These are phyloP conservation scores for Buathra laborator DNA, from an alignment of 2,888 invertebrate species.

Conservation along the genomic window DNA sequence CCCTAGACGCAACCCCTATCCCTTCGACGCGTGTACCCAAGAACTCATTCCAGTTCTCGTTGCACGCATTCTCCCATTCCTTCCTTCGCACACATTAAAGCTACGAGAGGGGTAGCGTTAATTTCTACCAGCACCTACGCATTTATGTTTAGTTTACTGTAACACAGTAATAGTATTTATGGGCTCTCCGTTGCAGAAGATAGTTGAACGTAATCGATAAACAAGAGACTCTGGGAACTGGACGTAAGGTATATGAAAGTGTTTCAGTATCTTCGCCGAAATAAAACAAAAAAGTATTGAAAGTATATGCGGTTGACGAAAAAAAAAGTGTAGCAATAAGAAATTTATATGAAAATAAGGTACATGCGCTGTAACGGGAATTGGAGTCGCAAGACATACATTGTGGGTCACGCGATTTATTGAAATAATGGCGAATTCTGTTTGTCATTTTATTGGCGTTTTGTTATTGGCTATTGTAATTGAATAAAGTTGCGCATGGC, in stretches of 20 bases:
- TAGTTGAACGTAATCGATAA: neutral
- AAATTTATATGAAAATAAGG: no score
- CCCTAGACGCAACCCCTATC: constrained; percentile 15
- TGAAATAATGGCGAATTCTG: no score
- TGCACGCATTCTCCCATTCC: constrained; percentile 24
- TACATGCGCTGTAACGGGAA: no score
- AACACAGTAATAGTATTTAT: neutral
- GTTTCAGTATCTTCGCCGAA: neutral
- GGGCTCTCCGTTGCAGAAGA: neutral
- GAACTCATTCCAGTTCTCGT: neutral
- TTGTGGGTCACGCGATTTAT: no score
- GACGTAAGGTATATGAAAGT: neutral
- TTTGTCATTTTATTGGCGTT: no score
- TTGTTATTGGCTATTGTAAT: no score
- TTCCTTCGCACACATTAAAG: constrained; percentile 7
- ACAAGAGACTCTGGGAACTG: neutral
- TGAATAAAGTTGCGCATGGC: no score
- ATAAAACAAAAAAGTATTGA: neutral
- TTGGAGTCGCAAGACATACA: no score
- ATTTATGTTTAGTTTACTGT: neutral
- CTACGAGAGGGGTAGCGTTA: constrained; percentile 10
- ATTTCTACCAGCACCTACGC: constrained; percentile 10
- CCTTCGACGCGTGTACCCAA: constrained; percentile 11
- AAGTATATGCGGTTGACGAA: neutral
- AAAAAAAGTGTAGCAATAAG: no score